Percentiles rank a stretch among this genome's conserved stretches.
These are phyloP conservation scores for Phthorimaea operculella DNA, from an alignment of 1,140 invertebrate species.

Conservation along the genomic window DNA sequence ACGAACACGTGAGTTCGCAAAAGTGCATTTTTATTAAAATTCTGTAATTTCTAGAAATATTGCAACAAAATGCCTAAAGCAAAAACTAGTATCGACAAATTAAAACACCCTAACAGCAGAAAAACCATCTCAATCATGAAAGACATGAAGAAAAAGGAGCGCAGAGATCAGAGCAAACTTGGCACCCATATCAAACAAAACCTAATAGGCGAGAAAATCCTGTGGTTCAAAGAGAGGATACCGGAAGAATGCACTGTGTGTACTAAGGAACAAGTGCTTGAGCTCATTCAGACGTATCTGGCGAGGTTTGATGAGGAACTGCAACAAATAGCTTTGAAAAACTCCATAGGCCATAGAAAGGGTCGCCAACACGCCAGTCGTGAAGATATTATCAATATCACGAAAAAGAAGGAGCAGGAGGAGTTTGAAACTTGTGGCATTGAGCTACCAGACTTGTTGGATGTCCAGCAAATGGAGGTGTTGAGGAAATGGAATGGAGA, in stretches of 20 bases:
- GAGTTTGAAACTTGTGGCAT: constrained; percentile 80
- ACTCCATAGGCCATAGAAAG: constrained; percentile 76
- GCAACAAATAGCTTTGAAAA: constrained; percentile 79
- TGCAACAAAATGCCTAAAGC: constrained; percentile 43
- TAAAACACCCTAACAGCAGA: constrained; percentile 82
- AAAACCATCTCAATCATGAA: constrained; percentile 77
- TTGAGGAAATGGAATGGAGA: constrained; percentile 77
- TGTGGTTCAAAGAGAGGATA: constrained; percentile 74
- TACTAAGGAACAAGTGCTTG: constrained; percentile 68
- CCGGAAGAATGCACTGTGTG: constrained; percentile 68
- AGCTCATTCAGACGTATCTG: constrained; percentile 71
- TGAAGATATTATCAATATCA: constrained; percentile 79
- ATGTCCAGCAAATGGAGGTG: constrained; percentile 67
- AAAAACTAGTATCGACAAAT: constrained; percentile 65
- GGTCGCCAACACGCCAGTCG: constrained; percentile 80
- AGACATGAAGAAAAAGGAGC: constrained; percentile 72
- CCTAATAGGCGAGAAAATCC: constrained; percentile 76
- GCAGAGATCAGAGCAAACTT: constrained; percentile 73
- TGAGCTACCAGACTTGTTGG: constrained; percentile 76
- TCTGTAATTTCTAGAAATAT: not conserved
- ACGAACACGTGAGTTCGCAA: not conserved
- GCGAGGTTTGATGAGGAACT: constrained; percentile 79
- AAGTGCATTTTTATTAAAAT: not conserved
- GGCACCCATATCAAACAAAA: constrained; percentile 75
- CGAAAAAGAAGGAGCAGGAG: constrained; percentile 73